phyloP scores from a whole-genome alignment of 2,888 invertebrate genomes.

The Eustalomyia histrio region DNA sequence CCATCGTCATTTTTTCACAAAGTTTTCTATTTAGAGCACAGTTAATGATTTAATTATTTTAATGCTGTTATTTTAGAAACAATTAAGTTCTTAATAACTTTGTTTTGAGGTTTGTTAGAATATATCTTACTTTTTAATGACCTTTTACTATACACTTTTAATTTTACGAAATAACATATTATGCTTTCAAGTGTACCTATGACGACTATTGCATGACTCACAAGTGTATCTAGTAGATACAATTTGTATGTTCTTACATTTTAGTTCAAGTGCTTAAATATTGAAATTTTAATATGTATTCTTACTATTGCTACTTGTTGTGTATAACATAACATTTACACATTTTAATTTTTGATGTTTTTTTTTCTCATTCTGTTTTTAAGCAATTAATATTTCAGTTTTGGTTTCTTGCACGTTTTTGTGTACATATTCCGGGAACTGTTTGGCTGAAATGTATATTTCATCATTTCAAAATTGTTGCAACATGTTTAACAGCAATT shows the following conservation, averaged over 20 bases:
- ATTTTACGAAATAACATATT: conserved; percentile 24
- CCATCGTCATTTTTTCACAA: not conserved
- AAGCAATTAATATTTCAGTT: not conserved
- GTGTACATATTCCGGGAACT: conserved; percentile 44
- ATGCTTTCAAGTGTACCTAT: not conserved
- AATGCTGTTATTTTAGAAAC: conserved; percentile 1
- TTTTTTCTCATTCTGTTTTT: not conserved
- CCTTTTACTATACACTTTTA: conserved; percentile 15
- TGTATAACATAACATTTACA: not conserved
- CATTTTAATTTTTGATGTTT: not conserved
- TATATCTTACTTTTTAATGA: conserved; percentile 8
- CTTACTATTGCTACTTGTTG: not conserved
- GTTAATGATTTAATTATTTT: conserved; percentile 38
- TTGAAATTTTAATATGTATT: conserved; percentile 3
- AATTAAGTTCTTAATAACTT: not conserved
- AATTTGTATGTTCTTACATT: not conserved
- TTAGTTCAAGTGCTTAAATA: conserved; percentile 6
- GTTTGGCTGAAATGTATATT: conserved; percentile 43
- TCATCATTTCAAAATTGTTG: conserved; percentile 18
- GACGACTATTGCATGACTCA: not conserved
- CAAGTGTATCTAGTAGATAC: not conserved
- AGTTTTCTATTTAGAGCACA: conserved; percentile 23
- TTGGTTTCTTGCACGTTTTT: conserved; percentile 23
- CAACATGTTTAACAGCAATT: conserved; percentile 2
- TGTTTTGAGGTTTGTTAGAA: not conserved